Evolutionary conservation across 1,140 invertebrate species (phyloP).

Genomic region (Triops longicaudatus): DNA sequence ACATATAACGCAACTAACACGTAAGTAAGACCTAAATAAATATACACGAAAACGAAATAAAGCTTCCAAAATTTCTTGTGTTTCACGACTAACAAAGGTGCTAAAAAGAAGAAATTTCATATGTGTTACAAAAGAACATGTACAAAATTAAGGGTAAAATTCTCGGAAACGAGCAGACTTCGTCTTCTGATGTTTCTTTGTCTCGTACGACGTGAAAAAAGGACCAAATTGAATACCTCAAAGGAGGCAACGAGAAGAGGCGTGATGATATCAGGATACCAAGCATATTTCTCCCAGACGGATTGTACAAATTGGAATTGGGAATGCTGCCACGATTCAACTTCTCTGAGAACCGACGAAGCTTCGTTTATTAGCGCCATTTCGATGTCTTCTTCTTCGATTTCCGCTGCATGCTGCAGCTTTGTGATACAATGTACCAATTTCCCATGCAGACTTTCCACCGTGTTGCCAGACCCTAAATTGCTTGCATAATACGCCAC

Average conservation of each 20-base stretch:
- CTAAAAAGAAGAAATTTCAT: too few species aligned
- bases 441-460: slow-evolving; percentile 4
- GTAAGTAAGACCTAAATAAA: background rate
- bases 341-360: slow-evolving; percentile 35
- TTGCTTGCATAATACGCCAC: background rate
- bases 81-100: too few species aligned
- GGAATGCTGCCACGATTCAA: slow-evolving; percentile 48
- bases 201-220: background rate
- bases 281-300: slow-evolving; percentile 46
- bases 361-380: background rate
- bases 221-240: slow-evolving; percentile 36
- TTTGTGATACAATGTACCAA: background rate
- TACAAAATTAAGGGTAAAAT: too few species aligned
- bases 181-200: too few species aligned
- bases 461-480: background rate
- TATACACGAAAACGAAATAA: background rate
- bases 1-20: background rate
- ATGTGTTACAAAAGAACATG: too few species aligned
- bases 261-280: slow-evolving; percentile 57
- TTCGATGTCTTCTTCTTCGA: background rate
- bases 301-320: slow-evolving; percentile 47
- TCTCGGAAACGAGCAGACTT: too few species aligned
- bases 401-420: background rate
- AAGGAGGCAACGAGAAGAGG: slow-evolving; percentile 50
- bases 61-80: too few species aligned